These are phyloP conservation scores for Hybos culiciformis DNA, from an alignment of 2,888 invertebrate genomes.

Conservation along the genomic window DNA sequence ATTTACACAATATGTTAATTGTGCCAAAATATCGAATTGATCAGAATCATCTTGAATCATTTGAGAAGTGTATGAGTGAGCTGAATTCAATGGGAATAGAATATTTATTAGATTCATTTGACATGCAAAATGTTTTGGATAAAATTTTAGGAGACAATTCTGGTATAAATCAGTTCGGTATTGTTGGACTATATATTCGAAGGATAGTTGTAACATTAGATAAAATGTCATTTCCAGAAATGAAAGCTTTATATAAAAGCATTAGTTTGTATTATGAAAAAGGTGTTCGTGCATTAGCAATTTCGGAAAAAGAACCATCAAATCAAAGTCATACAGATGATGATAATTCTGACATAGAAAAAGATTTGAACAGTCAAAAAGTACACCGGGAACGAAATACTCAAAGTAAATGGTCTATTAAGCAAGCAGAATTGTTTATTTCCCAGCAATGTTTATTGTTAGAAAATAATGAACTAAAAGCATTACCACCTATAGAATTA, in stretches of 20 bases:
- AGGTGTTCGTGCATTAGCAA: conserved; percentile 23
- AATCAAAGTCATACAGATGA: conserved; percentile 11
- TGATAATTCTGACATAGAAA: conserved; percentile 13
- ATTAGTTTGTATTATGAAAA: conserved; percentile 56
- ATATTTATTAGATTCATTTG: conserved; percentile 50
- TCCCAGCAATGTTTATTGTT: conserved; percentile 73
- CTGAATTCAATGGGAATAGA: conserved; percentile 41
- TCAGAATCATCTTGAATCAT: conserved; percentile 32
- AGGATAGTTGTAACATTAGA: conserved; percentile 70
- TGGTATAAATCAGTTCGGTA: conserved; percentile 32
- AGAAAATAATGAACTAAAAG: conserved; percentile 67
- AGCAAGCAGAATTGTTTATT: conserved; percentile 80
- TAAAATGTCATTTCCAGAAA: conserved; percentile 70
- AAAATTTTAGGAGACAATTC: conserved; percentile 42
- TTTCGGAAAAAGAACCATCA: conserved; percentile 3
- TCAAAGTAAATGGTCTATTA: conserved; percentile 64
- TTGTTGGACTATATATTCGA: conserved; percentile 64
- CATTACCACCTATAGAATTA: conserved; percentile 59
- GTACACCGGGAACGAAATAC: conserved; percentile 25
- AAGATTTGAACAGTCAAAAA: conserved; percentile 17
- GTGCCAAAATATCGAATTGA: conserved; percentile 27
- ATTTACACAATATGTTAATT: conserved; percentile 48
- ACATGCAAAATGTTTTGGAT: conserved; percentile 45
- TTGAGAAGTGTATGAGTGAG: conserved; percentile 44
- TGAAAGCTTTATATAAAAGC: conserved; percentile 57